Conservation (phyloP, 1,140 invertebrate genomes). For the Aphaenogaster rudis region DNA sequence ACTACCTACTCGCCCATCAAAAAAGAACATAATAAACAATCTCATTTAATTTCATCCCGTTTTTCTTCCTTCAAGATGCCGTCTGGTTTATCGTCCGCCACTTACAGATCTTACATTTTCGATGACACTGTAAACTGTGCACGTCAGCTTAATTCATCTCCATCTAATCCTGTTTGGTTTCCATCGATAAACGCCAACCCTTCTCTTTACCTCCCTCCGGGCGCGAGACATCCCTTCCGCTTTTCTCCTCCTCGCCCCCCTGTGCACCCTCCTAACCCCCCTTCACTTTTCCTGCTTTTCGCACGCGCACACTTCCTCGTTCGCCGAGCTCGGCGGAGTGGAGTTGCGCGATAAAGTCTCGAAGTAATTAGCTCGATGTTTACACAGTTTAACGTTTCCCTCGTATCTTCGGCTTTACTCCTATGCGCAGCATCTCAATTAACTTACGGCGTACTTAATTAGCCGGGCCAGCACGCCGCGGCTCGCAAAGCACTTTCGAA, state of each 20-base stretch:
- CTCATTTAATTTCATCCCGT: neutral
- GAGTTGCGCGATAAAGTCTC: conserved; percentile 74
- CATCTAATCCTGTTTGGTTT: conserved; percentile 35
- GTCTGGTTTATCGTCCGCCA: neutral
- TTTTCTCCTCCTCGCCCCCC: neutral
- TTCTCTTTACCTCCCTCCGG: conserved; percentile 28
- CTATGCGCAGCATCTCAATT: conserved; percentile 72
- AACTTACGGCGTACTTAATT: conserved; percentile 77
- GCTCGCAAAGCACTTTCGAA: conserved; percentile 58
- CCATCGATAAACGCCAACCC: conserved; percentile 17
- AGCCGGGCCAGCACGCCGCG: conserved; percentile 69
- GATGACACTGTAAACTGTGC: conserved; percentile 5
- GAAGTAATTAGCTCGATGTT: conserved; percentile 77
- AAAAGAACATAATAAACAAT: neutral
- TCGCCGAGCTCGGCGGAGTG: conserved; percentile 20
- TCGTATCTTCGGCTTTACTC: conserved; percentile 73
- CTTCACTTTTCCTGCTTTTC: conserved; percentile 44
- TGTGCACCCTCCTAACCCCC: neutral
- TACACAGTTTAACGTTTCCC: conserved; percentile 78
- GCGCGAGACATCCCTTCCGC: conserved; percentile 23
- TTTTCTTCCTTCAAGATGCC: neutral
- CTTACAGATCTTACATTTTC: neutral
- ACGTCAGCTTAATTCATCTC: neutral
- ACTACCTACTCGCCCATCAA: too few species aligned
- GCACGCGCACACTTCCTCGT: conserved; percentile 47